Evolutionary conservation across 2,888 invertebrate species (phyloP), one percentile per base, ranked within the genome.

Genomic region (Drymonia ruficornis): DNA sequence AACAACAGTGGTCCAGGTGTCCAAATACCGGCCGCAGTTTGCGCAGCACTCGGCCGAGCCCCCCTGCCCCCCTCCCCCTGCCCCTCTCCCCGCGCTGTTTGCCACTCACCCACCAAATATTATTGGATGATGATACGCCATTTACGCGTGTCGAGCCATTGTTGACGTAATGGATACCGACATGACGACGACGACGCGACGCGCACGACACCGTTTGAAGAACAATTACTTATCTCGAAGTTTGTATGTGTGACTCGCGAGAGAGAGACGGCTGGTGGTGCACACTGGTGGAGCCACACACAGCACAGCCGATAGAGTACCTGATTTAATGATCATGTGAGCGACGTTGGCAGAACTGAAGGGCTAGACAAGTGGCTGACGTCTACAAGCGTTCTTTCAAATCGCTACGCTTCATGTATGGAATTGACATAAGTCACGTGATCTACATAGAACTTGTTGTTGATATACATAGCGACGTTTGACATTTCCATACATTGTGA

Each of bases 101-200:
- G 64, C 59, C 49, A 56, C 53, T 45, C 63, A 59, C 49, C 61
- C 67, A 63, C 67, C 83, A 83, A 87, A 86, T 84, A 83, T 86
- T 84, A 86, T 86, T 82, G 84, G 72, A 86, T 76, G 82, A 83
- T 84, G 85, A 86, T 86, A 82, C 74, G 82, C 84, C 80, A 84
- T 85, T 68, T 81, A 79, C 73, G 78, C 76, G 76, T 77, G 78
- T 80, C 74, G 58, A 72, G 55, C 60, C 57, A 66, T 72, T 77
- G 74, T 74, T 63, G 64, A 65, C 64, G 72, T 63, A 70, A 75
- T 67, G 56, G 68, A 73, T 60, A 68, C 73, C 67, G 61, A 31
- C 60, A 58, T n/a, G n/a, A n/a, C 43, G 49, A 34, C 38, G 48
- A 48, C 23, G 18, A 23, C 31, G 45, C 29, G 34, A 28, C 31